These are phyloP conservation scores for Archips xylosteana DNA, from an alignment of 2,888 invertebrate species.

Conservation along the genomic window DNA sequence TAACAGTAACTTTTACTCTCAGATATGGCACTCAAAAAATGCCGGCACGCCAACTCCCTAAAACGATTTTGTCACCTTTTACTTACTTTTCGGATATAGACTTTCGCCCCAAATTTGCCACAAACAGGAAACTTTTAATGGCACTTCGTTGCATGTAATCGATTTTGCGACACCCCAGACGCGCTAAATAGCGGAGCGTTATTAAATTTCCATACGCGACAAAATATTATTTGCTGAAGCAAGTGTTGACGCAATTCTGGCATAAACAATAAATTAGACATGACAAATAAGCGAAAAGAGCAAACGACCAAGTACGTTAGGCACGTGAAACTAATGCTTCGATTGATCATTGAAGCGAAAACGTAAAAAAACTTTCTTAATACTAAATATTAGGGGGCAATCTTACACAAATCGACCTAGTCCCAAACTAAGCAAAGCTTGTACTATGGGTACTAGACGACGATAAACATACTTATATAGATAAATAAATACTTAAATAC, in stretches of 20 bases:
- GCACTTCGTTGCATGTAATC: slow-evolving; percentile 37
- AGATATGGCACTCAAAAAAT: slow-evolving; percentile 27
- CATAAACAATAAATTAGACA: neutral
- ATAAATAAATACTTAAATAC: no score
- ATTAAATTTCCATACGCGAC: slow-evolving; percentile 26
- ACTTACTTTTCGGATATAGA: slow-evolving; percentile 28
- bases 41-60: slow-evolving; percentile 24
- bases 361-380: neutral
- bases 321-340: neutral
- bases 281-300: neutral
- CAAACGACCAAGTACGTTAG: neutral
- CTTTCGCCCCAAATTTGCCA: slow-evolving; percentile 29
- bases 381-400: no score
- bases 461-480: no score
- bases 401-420: no score
- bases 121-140: slow-evolving; percentile 41
- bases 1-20: slow-evolving; percentile 7
- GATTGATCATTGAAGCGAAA: neutral
- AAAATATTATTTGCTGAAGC: slow-evolving; percentile 11
- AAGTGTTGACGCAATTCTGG: slow-evolving; percentile 1
- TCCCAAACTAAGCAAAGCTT: no score
- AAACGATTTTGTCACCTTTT: slow-evolving; percentile 32
- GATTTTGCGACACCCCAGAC: slow-evolving; percentile 36
- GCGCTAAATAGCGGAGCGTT: slow-evolving; percentile 10
- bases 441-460: no score